Base-by-base conservation (phyloP, 2,113 vertebrate genomes). In the Corythoichthys haematopterus region DNA sequence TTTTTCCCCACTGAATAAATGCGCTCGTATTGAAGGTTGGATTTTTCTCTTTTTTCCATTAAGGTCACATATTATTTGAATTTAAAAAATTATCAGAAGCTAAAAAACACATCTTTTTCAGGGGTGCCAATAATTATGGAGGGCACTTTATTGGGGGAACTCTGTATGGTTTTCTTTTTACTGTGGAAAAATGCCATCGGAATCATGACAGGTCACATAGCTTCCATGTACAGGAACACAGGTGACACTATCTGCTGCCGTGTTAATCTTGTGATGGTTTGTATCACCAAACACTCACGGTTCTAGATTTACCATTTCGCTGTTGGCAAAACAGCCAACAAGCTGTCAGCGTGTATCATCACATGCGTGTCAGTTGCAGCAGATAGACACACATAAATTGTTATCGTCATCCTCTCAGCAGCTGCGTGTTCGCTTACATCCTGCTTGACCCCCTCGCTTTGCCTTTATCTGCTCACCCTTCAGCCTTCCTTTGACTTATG, bases 371-470 rank as follows among this genome's bases (percentile, higher is more conserved):
- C 89, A 77, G 70, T 83, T 80, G 80, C 78, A 81, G 87, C 28
- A 14, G 55, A 14, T 6, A 2, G 55, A 0, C 63, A 53, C 43
- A 0, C 75, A 77, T 2, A 65, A 69, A 68, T 20, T 57, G 33
- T 13, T 12, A 36, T 6, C 4, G 33, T 36, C 12, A 1, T 57
- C 33, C 6, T 57, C 33, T 36, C 33, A 15, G 55, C 55, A 64
- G 68, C 92, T 90, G 92, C 92, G 90, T 87, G 91, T 90, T 94
- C 92, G 92, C 89, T 89, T 72, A 80, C 88, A 91, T 77, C 87
- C 90, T 81, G 85, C 70, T 72, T 92, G 92, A 93, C 92, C 94
- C 90, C 85, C 86, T 78, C 79, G 82, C 92, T 69, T 62, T 46
- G 69, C 70, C 93, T 91, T 88, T 91, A 91, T 92, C 92, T 75